Percentiles rank a stretch among this genome's conserved stretches.
Conservation (phyloP, 2,888 invertebrate species). For the Limnephilus lunatus region DNA sequence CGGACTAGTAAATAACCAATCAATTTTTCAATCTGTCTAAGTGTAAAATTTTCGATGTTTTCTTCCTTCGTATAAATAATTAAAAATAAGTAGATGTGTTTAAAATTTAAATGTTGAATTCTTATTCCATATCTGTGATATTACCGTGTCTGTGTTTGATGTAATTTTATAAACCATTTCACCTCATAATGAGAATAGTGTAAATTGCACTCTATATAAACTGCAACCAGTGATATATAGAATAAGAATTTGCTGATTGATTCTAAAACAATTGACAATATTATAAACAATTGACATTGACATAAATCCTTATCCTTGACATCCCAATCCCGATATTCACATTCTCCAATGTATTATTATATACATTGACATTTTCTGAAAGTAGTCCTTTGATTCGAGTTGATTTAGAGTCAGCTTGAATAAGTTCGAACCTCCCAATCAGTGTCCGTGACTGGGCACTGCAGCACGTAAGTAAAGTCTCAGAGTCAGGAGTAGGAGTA, state of each 20-base stretch:
- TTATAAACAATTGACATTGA: neutral
- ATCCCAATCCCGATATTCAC: neutral
- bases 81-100: conserved; percentile 54
- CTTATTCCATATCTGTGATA: conserved; percentile 65
- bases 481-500: neutral
- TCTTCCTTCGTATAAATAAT: conserved; percentile 61
- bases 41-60: conserved; percentile 58
- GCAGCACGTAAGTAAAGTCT: conserved; percentile 27
- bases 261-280: neutral
- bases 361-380: neutral
- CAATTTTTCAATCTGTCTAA: conserved; percentile 10
- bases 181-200: conserved; percentile 14
- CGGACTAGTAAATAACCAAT: neutral
- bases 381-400: neutral
- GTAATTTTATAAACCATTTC: conserved; percentile 41
- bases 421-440: neutral
- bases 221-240: conserved; percentile 11
- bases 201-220: conserved; percentile 9
- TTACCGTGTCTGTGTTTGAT: conserved; percentile 48
- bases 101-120: conserved; percentile 57
- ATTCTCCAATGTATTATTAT: too few relatives aligned
- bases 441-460: neutral
- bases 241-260: conserved; percentile 18
- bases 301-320: neutral
- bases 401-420: neutral